A percentile compares a stretch with the other conserved stretches of the same genome.
phyloP scores from a whole-genome alignment of 2,888 invertebrate genomes.

The Lasioglossum leucozonium region DNA sequence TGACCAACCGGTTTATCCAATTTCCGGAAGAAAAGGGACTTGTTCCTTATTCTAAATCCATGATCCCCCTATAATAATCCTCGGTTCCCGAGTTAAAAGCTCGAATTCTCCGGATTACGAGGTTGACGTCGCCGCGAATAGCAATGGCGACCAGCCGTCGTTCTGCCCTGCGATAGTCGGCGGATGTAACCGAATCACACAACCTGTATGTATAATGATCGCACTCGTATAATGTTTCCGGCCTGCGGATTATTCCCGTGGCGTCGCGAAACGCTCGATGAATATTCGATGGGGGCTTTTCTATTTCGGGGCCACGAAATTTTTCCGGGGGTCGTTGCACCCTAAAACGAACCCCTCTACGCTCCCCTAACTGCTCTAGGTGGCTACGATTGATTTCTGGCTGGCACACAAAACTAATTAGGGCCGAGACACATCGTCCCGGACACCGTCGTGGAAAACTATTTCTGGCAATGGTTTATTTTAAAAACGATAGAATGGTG shows the following conservation, averaged over 20 bases:
- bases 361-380: slow-evolving; percentile 17
- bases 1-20: not conserved
- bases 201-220: not conserved
- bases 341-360: not conserved
- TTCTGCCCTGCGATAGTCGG: not conserved
- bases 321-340: slow-evolving; percentile 65
- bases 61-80: not conserved
- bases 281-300: slow-evolving; percentile 30
- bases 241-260: slow-evolving; percentile 22
- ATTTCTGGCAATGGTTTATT: slow-evolving; percentile 62
- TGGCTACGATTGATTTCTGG: slow-evolving; percentile 63
- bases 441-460: slow-evolving; percentile 49
- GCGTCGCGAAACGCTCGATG: not conserved
- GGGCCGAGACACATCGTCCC: slow-evolving; percentile 62
- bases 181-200: not conserved
- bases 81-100: not conserved
- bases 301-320: slow-evolving; percentile 9
- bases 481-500: slow-evolving; percentile 40
- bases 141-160: not conserved
- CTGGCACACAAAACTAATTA: slow-evolving; percentile 61
- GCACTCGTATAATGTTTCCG: not conserved
- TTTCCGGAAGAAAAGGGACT: not conserved
- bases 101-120: not conserved
- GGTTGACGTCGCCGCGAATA: slow-evolving; percentile 3
- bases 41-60: not conserved